phyloP scores from a whole-genome alignment of 1,140 invertebrate genomes.

The Saxidomus purpurata region DNA sequence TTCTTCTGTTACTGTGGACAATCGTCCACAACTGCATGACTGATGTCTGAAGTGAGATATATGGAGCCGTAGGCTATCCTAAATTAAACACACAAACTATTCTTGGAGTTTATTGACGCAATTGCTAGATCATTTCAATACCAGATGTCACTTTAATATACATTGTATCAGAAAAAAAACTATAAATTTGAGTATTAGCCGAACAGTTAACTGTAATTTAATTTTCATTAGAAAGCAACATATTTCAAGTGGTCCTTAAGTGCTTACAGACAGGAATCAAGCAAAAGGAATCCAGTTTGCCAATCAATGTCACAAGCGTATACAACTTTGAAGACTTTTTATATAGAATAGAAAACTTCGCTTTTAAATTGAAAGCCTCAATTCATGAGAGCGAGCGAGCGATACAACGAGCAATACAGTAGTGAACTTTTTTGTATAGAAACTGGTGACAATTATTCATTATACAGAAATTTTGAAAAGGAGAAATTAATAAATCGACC shows the following conservation, averaged over 20 bases:
- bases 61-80: not conserved
- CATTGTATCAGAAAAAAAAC: no score
- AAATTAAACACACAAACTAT: not conserved
- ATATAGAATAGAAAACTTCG: not conserved
- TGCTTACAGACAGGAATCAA: not conserved
- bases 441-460: conserved; percentile 36
- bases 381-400: not conserved
- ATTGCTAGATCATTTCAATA: not conserved
- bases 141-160: not conserved
- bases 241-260: conserved; percentile 15
- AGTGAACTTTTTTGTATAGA: conserved; percentile 11
- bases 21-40: no score
- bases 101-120: not conserved
- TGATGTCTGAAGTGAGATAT: not conserved
- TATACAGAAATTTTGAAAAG: conserved; percentile 10
- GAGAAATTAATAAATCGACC: conserved; percentile 61
- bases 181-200: conserved; percentile 14
- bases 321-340: not conserved
- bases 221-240: not conserved
- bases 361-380: not conserved
- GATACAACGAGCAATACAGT: no score
- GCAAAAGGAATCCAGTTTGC: conserved; percentile 8
- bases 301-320: conserved; percentile 27
- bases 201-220: not conserved
- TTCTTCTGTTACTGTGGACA: not conserved